phyloP scores from a whole-genome alignment of 2,888 invertebrate genomes.

The Drosophila buzzatii region DNA sequence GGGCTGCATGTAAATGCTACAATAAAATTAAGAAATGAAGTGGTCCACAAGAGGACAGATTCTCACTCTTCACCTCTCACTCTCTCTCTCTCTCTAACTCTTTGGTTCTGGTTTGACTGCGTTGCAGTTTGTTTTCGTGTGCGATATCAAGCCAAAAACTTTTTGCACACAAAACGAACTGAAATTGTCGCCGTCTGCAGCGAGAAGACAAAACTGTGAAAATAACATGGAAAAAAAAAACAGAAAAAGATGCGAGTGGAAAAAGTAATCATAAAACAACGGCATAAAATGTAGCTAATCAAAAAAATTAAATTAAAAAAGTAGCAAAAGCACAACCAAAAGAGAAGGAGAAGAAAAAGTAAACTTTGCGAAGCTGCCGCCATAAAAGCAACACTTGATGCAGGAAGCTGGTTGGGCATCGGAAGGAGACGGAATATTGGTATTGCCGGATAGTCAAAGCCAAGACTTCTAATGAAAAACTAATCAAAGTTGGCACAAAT shows the following conservation, averaged over 20 bases:
- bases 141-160: conserved; percentile 36
- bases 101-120: neutral
- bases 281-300: conserved; percentile 58
- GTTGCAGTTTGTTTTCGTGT: conserved; percentile 19
- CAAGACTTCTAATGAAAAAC: conserved; percentile 8
- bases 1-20: conserved; percentile 48
- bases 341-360: neutral
- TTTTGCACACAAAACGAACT: conserved; percentile 38
- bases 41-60: conserved; percentile 32
- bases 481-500: neutral
- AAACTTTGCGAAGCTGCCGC: conserved; percentile 33
- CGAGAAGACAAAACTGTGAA: conserved; percentile 43
- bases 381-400: conserved; percentile 65
- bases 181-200: conserved; percentile 36
- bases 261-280: conserved; percentile 29
- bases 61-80: neutral
- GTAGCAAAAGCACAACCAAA: neutral
- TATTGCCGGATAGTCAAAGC: conserved; percentile 9
- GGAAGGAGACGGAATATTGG: conserved; percentile 4
- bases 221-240: conserved; percentile 14
- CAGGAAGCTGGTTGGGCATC: neutral
- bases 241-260: conserved; percentile 18
- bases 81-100: neutral
- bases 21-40: conserved; percentile 61
- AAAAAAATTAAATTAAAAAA: conserved; percentile 54